A percentile compares a stretch with the other conserved stretches of the same genome.
Conservation (phyloP, 1,140 invertebrate genomes). For the Drosophila kepulauana region DNA sequence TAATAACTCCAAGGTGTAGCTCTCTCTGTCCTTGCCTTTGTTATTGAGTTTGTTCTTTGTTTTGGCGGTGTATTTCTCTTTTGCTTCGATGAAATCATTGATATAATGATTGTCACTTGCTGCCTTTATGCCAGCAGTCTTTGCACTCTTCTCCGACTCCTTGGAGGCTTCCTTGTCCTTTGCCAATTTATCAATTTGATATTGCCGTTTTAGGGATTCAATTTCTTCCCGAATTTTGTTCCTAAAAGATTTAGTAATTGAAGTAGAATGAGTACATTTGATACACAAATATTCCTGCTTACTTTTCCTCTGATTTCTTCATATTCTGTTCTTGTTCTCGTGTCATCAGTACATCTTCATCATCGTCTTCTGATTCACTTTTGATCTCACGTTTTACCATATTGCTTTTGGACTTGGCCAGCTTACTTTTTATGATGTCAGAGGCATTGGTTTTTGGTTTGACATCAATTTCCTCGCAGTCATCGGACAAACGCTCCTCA, state of each 20-base stretch:
- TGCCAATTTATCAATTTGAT: constrained; percentile 87
- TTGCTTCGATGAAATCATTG: constrained; percentile 90
- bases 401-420: constrained; percentile 55
- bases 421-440: constrained; percentile 61
- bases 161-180: constrained; percentile 69
- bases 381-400: constrained; percentile 40
- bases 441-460: constrained; percentile 26
- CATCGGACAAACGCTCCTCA: constrained; percentile 85
- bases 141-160: constrained; percentile 85
- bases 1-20: constrained; percentile 91
- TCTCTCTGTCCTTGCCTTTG: constrained; percentile 89
- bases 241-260: constrained; percentile 84
- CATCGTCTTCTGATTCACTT: constrained; percentile 86
- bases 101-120: constrained; percentile 86
- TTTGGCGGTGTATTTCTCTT: constrained; percentile 91
- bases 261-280: not conserved
- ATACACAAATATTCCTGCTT: constrained; percentile 60
- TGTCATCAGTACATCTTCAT: constrained; percentile 86
- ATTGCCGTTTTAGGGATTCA: constrained; percentile 90
- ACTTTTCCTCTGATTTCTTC: constrained; percentile 89
- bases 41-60: constrained; percentile 87
- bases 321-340: constrained; percentile 85
- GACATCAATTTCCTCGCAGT: constrained; percentile 63
- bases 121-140: constrained; percentile 67
- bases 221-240: constrained; percentile 92